phyloP scores from a whole-genome alignment of 1,140 invertebrate species.

The Neodiprion fabricii region DNA sequence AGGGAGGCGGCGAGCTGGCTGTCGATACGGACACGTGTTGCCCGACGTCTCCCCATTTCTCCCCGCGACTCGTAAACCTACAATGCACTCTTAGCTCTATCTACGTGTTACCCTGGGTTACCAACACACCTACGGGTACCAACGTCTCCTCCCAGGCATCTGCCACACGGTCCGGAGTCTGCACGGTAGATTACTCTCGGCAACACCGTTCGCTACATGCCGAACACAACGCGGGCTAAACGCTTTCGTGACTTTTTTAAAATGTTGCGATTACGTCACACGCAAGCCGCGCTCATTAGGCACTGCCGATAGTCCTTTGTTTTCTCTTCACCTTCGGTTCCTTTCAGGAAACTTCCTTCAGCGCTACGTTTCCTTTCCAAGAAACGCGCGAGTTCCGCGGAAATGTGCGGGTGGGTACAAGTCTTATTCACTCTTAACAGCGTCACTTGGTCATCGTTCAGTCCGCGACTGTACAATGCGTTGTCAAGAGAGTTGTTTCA shows the following conservation, averaged over 20 bases:
- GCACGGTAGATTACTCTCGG: constrained; percentile 47
- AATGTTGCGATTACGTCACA: constrained; percentile 56
- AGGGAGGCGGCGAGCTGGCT: constrained; percentile 44
- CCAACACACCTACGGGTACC: constrained; percentile 2
- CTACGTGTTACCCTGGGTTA: constrained; percentile 20
- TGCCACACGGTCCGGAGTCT: constrained; percentile 29
- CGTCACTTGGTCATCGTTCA: too few relatives aligned
- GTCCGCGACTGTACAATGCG: too few relatives aligned
- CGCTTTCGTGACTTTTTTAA: constrained; percentile 56
- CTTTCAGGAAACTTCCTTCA: not conserved
- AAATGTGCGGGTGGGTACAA: too few relatives aligned
- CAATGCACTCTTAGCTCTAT: constrained; percentile 37
- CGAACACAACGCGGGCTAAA: constrained; percentile 30
- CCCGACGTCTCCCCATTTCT: constrained; percentile 37
- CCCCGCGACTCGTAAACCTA: constrained; percentile 42
- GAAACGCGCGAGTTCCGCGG: too few relatives aligned
- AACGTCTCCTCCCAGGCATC: not conserved
- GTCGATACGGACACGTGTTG: constrained; percentile 57
- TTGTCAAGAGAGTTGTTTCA: too few relatives aligned
- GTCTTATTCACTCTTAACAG: too few relatives aligned
- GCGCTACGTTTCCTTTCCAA: too few relatives aligned
- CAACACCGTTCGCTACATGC: constrained; percentile 45
- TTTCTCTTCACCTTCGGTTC: not conserved
- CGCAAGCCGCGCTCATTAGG: constrained; percentile 38
- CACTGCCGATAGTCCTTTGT: not conserved